Percentiles rank a stretch among this genome's conserved stretches.
These are phyloP conservation scores for Melanotaenia nigrans DNA, from an alignment of 2,797 vertebrate species.

Conservation along the genomic window DNA sequence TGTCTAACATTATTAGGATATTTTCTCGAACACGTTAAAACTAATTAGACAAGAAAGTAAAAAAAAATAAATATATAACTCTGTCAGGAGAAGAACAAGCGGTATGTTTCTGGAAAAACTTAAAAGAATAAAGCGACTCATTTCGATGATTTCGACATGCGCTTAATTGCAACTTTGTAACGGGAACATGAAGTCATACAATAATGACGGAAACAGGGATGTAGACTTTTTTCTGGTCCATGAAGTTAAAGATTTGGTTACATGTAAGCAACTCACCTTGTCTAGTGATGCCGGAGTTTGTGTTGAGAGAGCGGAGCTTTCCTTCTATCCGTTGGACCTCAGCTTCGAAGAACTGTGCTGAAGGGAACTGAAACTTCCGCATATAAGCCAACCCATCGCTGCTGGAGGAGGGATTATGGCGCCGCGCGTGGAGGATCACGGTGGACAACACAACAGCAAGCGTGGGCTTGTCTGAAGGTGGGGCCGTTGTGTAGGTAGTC, in stretches of 20 bases:
- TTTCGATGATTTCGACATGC: neutral
- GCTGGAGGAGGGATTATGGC: constrained; percentile 58
- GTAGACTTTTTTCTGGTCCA: accelerated
- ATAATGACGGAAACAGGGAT: neutral
- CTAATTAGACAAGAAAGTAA: neutral
- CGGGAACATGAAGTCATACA: neutral
- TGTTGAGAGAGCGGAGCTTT: constrained; percentile 42
- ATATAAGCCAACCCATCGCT: constrained; percentile 55
- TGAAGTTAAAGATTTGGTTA: neutral
- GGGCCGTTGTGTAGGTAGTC: too few relatives aligned
- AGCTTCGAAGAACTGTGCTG: constrained; percentile 53
- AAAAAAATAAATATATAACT: neutral
- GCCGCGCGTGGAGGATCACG: neutral
- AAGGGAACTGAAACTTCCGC: constrained; percentile 76
- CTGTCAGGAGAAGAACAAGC: too few relatives aligned
- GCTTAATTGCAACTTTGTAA: constrained; percentile 11
- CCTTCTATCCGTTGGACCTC: constrained; percentile 50
- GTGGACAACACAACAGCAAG: constrained; percentile 4
- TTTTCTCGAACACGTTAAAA: neutral
- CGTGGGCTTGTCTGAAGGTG: constrained; percentile 11
- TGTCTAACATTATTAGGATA: constrained; percentile 5
- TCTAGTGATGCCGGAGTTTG: constrained; percentile 54
- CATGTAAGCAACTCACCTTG: constrained; percentile 54
- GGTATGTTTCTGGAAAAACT: neutral
- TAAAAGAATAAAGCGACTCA: neutral